Evolutionary conservation across 2,797 vertebrate genomes (phyloP).

Genomic region (Nothura maculosa): DNA sequence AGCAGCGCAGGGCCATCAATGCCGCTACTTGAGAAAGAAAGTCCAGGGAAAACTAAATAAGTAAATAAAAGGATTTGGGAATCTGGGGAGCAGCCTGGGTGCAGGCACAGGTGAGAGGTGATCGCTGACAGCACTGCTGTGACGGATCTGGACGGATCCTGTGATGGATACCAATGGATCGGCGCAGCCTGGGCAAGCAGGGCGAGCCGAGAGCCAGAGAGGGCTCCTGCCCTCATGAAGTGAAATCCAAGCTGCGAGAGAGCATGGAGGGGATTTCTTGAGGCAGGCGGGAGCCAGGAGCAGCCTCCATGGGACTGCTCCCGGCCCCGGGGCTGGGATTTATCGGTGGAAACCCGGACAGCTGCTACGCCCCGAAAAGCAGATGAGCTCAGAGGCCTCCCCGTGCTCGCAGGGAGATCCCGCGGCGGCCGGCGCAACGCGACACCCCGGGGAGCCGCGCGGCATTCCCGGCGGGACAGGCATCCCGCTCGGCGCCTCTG

Average conservation of each 20-base stretch:
- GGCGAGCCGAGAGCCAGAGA: background rate
- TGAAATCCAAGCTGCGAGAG: slow-evolving; percentile 40
- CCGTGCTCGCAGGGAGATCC: slow-evolving; percentile 51
- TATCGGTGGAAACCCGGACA: slow-evolving; percentile 14
- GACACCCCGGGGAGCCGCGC: background rate
- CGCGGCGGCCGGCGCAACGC: background rate
- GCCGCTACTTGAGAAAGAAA: background rate
- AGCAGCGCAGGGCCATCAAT: background rate
- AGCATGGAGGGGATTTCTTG: background rate
- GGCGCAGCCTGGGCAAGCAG: background rate
- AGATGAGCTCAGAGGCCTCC: slow-evolving; percentile 21
- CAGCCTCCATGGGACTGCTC: too few species aligned
- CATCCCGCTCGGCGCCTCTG: too few species aligned
- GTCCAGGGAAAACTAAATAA: background rate
- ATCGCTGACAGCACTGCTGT: background rate
- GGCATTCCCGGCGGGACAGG: too few species aligned
- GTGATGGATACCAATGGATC: background rate
- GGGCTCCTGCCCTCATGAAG: slow-evolving; percentile 36
- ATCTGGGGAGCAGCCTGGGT: background rate
- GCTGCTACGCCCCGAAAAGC: slow-evolving; percentile 39
- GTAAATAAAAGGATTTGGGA: background rate
- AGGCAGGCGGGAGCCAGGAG: background rate
- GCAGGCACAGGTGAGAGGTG: background rate
- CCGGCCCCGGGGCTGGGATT: background rate
- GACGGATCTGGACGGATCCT: background rate